Evolutionary conservation across 2,888 invertebrate genomes (phyloP), one percentile per base, ranked within the genome.

Genomic region (Osmoderma eremita): DNA sequence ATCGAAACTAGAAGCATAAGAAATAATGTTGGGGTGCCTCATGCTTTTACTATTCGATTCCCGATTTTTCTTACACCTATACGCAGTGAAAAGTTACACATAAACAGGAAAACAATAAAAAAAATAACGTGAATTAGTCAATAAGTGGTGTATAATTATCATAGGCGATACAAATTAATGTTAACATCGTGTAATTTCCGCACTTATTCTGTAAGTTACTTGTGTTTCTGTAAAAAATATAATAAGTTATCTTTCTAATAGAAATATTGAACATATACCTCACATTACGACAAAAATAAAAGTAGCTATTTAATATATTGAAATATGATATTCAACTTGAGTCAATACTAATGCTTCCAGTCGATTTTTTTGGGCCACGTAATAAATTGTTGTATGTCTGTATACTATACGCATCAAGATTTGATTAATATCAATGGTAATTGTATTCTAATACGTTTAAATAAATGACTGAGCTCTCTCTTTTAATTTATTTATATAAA

Each of bases 161-260:
- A 53, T 12, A 38, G 24, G 18, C 13, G 2, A 15, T 50, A 53
- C 15, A 53, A 53, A 38, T 39, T 53, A 53, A 8, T 1, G 22
- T 38, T 38, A 17, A 49, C 10, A 20, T 49, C 3, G 10, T 17
- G 18, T 18, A 30, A 30, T 30, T 30, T 30, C 5, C 2, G 17
- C 1, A 42, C n/a, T 42, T 13, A 42, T 42, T 13, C 17, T 17
- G 5, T 51, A 51, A 51, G 30, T 51, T 30, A 51, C 24, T 51
- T 24, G 50, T 30, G 50, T n/a, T 51, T 13, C 50, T 51, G 50
- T 6, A 51, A 51, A 51, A 51, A 8, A 51, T 30, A 51, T 24
- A 30, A 50, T 24, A 24, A 24, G 10, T 30, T 30, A 30, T 30
- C 30, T 30, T 8, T 6, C 10, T 30, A 30, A 30, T 8, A 30